Conservation (phyloP, 2,888 invertebrate species). For the Liopterus haemorrhoidalis region DNA sequence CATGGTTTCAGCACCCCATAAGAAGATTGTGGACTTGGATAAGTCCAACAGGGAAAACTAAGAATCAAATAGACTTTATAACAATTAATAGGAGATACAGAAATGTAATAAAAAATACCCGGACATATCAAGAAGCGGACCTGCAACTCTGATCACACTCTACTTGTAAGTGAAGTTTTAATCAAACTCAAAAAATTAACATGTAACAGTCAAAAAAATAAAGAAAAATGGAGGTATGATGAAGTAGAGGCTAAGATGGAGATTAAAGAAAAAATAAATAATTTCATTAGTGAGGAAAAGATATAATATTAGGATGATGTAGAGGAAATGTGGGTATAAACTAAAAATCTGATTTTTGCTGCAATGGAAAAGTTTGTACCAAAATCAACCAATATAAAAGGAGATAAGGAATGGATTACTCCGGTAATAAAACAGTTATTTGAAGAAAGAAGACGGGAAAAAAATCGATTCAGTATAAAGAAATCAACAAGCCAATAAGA, state of each 20-base stretch:
- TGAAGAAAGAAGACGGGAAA: slow-evolving; percentile 2
- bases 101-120: slow-evolving; percentile 1
- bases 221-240: neutral
- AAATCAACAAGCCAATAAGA: neutral
- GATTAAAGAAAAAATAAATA: neutral
- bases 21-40: slow-evolving; percentile 6
- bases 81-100: slow-evolving; percentile 4
- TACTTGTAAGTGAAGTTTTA: neutral
- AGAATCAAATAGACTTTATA: slow-evolving; percentile 11
- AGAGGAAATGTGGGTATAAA: slow-evolving; percentile 1
- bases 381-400: neutral
- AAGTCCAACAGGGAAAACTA: slow-evolving; percentile 2
- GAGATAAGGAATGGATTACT: slow-evolving; percentile 4
- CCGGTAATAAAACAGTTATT: neutral
- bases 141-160: neutral
- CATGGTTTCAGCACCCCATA: slow-evolving; percentile 4
- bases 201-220: neutral
- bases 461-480: neutral
- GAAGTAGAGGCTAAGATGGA: neutral
- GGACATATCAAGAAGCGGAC: slow-evolving; percentile 5
- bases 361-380: neutral
- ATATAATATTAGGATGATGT: neutral
- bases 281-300: neutral
- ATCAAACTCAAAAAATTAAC: slow-evolving; percentile 1
- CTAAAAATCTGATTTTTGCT: neutral